Conservation (phyloP, 2,113 vertebrate genomes). For the Myiagra hebetior region DNA sequence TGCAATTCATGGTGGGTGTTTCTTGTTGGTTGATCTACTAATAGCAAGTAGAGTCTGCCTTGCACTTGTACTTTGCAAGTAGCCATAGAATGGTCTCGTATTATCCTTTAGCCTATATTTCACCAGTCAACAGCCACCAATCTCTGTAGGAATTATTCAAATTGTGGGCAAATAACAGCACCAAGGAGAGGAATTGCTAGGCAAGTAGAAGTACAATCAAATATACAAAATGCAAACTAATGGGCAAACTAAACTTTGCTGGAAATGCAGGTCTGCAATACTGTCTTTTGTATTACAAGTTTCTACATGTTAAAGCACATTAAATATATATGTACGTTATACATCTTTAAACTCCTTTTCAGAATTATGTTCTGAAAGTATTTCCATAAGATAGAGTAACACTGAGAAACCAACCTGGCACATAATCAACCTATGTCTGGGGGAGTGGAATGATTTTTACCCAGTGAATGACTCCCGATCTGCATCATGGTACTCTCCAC, state of each 20-base stretch:
- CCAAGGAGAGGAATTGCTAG: background rate
- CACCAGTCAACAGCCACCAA: background rate
- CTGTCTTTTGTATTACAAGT: background rate
- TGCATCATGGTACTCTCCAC: background rate
- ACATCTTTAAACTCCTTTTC: background rate
- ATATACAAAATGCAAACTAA: background rate
- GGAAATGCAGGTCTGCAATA: background rate
- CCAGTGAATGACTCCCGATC: background rate
- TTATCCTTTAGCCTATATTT: background rate
- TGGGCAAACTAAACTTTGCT: background rate
- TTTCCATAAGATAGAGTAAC: background rate
- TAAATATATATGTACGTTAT: background rate
- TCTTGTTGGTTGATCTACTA: background rate
- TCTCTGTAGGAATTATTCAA: background rate
- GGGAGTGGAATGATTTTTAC: background rate
- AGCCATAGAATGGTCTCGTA: rapidly evolving
- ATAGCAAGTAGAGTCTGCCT: background rate
- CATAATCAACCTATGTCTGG: rapidly evolving
- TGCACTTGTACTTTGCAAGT: background rate
- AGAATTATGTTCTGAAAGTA: background rate
- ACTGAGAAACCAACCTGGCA: background rate
- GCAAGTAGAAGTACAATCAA: background rate
- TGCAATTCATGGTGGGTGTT: background rate
- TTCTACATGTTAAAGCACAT: background rate
- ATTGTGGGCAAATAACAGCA: background rate